These are phyloP conservation scores for Germaria angustata DNA, from an alignment of 2,888 invertebrate genomes.

Conservation along the genomic window DNA sequence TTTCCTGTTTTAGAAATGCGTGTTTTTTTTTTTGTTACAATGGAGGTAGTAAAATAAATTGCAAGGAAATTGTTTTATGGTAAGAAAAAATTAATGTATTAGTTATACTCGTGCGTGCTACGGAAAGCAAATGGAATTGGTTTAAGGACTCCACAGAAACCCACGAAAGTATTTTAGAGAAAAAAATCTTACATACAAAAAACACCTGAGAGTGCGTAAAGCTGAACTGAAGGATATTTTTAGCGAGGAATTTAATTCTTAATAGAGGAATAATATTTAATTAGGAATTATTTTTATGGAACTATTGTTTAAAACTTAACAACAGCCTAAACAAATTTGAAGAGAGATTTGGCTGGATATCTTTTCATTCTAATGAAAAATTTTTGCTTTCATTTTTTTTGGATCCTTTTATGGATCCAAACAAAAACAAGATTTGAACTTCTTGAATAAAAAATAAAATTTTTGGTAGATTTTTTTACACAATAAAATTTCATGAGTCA, in stretches of 20 bases:
- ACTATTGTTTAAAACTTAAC: not conserved
- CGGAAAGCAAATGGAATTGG: not conserved
- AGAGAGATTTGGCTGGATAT: too few species aligned
- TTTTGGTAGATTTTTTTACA: too few species aligned
- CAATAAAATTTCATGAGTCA: too few species aligned
- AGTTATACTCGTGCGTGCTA: not conserved
- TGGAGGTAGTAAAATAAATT: conserved; percentile 69
- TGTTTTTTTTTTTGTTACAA: conserved; percentile 12
- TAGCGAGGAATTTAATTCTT: not conserved
- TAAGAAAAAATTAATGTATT: conserved; percentile 35
- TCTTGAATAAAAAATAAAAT: too few species aligned
- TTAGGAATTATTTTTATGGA: not conserved
- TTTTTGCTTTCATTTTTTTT: too few species aligned
- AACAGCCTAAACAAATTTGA: too few species aligned
- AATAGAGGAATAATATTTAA: not conserved
- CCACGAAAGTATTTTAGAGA: conserved; percentile 29
- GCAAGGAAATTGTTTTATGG: conserved; percentile 59
- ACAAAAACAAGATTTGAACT: too few species aligned
- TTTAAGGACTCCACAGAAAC: conserved; percentile 1
- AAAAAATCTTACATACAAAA: conserved; percentile 15
- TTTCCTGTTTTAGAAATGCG: conserved; percentile 29
- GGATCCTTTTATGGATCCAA: too few species aligned
- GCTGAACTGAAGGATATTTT: not conserved
- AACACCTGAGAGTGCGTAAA: not conserved
- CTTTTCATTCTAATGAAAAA: too few species aligned